Conservation (phyloP, 2,113 vertebrate species). For the Rhynchomys soricoides region DNA sequence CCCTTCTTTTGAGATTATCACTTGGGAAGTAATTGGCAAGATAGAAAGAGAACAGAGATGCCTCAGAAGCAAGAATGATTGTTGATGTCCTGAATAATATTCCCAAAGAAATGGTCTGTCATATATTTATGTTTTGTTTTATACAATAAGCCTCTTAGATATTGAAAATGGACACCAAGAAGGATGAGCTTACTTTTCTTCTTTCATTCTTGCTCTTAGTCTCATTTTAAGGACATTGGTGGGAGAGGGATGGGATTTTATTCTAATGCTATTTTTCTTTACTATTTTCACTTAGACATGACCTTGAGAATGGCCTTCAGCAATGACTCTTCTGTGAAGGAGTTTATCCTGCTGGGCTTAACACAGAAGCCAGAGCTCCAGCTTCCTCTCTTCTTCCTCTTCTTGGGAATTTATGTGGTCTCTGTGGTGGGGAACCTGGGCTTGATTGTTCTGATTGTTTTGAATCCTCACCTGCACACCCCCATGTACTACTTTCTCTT, state of each 20-base stretch:
- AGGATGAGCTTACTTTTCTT: not conserved
- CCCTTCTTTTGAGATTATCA: not conserved
- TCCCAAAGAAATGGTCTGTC: not conserved
- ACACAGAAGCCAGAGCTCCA: slow-evolving; percentile 8
- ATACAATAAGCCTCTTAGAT: not conserved
- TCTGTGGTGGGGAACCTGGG: slow-evolving; percentile 7
- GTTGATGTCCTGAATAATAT: not conserved
- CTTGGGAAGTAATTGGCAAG: not conserved
- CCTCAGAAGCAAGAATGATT: not conserved
- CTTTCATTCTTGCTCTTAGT: not conserved
- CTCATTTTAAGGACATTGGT: not conserved
- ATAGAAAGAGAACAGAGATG: not conserved
- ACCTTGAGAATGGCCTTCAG: not conserved
- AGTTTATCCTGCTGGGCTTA: slow-evolving; percentile 61
- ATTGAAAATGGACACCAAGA: not conserved
- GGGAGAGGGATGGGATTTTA: not conserved
- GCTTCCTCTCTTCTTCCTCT: not conserved
- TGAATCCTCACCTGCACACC: slow-evolving; percentile 25
- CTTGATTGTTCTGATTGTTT: slow-evolving; percentile 53
- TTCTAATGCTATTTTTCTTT: not conserved
- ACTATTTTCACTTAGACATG: not conserved
- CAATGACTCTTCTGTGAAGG: not conserved
- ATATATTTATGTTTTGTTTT: not conserved
- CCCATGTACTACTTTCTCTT: slow-evolving; percentile 1
- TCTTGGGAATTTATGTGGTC: not conserved